Percentiles rank a stretch among this genome's conserved stretches.
These are phyloP conservation scores for Syrista parreyssii DNA, from an alignment of 2,888 invertebrate species.

Conservation along the genomic window DNA sequence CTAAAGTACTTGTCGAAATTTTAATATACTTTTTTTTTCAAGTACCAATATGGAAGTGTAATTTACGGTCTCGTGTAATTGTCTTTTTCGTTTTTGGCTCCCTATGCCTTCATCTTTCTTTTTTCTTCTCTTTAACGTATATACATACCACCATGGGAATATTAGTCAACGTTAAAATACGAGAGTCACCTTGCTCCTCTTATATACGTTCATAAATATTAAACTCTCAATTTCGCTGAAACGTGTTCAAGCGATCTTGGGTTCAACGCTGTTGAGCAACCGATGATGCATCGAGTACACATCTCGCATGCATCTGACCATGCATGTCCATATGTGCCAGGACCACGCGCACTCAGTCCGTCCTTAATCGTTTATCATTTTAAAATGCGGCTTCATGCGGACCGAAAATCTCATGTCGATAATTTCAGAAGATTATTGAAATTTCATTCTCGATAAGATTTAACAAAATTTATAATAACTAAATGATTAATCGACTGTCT, in stretches of 20 bases:
- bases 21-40: neutral
- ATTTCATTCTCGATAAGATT: neutral
- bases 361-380: slow-evolving; percentile 38
- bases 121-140: neutral
- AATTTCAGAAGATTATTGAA: neutral
- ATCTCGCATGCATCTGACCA: slow-evolving; percentile 32
- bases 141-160: neutral
- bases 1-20: neutral
- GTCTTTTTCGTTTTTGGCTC: neutral
- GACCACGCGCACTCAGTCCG: slow-evolving; percentile 32
- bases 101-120: neutral
- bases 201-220: slow-evolving; percentile 54
- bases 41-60: neutral
- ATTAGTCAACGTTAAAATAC: neutral
- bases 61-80: neutral
- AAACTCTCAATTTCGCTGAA: slow-evolving; percentile 52
- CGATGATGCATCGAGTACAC: slow-evolving; percentile 48
- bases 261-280: slow-evolving; percentile 21
- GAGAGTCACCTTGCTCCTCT: slow-evolving; percentile 42
- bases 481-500: neutral
- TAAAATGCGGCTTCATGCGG: slow-evolving; percentile 15
- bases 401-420: neutral
- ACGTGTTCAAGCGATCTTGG: slow-evolving; percentile 31
- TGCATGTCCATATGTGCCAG: slow-evolving; percentile 36
- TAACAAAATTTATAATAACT: neutral